Evolutionary conservation across 2,888 invertebrate species (phyloP).

Genomic region (Meloe dianella): DNA sequence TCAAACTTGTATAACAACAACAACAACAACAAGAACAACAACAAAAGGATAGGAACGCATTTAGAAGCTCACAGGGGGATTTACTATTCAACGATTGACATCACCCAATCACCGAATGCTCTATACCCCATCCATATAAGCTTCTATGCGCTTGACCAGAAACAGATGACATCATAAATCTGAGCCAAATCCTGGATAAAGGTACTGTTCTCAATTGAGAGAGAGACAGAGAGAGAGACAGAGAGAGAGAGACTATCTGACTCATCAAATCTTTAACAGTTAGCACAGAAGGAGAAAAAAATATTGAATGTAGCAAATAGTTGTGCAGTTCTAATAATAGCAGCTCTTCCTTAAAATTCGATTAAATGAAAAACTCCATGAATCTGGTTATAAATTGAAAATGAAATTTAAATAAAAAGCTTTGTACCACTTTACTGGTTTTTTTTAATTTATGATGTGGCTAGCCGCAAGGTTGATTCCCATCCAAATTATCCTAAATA

Average conservation of each 20-base stretch:
- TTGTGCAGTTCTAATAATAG: neutral
- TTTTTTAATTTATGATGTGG: slow-evolving; percentile 5
- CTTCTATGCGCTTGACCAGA: slow-evolving; percentile 34
- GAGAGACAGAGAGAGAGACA: no score
- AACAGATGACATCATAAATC: slow-evolving; percentile 40
- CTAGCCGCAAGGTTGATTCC: slow-evolving; percentile 7
- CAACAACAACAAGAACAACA: slow-evolving; percentile 16
- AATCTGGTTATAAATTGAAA: slow-evolving; percentile 1
- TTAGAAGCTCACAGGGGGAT: slow-evolving; percentile 39
- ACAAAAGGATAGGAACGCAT: slow-evolving; percentile 39
- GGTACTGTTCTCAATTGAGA: slow-evolving; percentile 12
- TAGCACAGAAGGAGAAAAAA: no score
- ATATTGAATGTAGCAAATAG: no score
- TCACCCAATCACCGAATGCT: slow-evolving; percentile 33
- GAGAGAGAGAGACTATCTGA: neutral
- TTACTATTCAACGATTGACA: slow-evolving; percentile 36
- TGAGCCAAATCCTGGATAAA: slow-evolving; percentile 36
- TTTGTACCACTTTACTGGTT: neutral
- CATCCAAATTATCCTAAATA: slow-evolving; percentile 10
- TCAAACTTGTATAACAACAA: slow-evolving; percentile 26
- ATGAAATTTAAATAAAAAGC: neutral
- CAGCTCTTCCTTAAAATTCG: slow-evolving; percentile 5
- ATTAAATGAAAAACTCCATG: slow-evolving; percentile 7
- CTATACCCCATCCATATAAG: slow-evolving; percentile 14
- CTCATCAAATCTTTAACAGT: slow-evolving; percentile 20